Evolutionary conservation across 1,140 invertebrate genomes (phyloP).

Genomic region (Meloidogyne floridensis): DNA sequence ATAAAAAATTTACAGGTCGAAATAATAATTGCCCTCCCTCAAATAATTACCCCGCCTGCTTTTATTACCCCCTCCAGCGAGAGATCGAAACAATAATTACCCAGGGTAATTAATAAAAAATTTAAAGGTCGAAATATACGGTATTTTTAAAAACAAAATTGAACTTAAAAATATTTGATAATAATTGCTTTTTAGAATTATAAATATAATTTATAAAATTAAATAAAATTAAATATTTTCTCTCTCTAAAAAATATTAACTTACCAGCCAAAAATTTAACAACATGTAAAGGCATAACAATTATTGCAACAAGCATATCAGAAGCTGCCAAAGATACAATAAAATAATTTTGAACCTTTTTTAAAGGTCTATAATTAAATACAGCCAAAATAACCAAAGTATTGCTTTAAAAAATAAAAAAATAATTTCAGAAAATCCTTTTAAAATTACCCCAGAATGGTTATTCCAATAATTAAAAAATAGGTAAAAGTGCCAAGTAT

Average conservation of each 20-base stretch:
- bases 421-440: not conserved
- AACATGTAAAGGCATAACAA: slow-evolving; percentile 94
- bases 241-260: slow-evolving; percentile 19
- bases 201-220: not conserved
- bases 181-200: not conserved
- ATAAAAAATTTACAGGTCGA: no score
- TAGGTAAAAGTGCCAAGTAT: slow-evolving; percentile 64
- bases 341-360: slow-evolving; percentile 96
- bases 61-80: no score
- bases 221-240: not conserved
- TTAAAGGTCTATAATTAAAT: slow-evolving; percentile 89
- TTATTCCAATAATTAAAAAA: slow-evolving; percentile 48
- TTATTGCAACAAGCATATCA: slow-evolving; percentile 89
- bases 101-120: no score
- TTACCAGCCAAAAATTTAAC: slow-evolving; percentile 79
- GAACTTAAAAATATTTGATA: no score
- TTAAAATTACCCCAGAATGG: slow-evolving; percentile 38
- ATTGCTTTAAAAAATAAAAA: slow-evolving; percentile 74
- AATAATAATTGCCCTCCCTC: no score
- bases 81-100: no score
- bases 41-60: no score
- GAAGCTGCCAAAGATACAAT: slow-evolving; percentile 95
- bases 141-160: no score
- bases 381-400: slow-evolving; percentile 91
- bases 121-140: no score